A percentile compares a stretch with the other conserved stretches of the same genome.
phyloP scores from a whole-genome alignment of 2,888 invertebrate genomes.

The Drosophila anceps region DNA sequence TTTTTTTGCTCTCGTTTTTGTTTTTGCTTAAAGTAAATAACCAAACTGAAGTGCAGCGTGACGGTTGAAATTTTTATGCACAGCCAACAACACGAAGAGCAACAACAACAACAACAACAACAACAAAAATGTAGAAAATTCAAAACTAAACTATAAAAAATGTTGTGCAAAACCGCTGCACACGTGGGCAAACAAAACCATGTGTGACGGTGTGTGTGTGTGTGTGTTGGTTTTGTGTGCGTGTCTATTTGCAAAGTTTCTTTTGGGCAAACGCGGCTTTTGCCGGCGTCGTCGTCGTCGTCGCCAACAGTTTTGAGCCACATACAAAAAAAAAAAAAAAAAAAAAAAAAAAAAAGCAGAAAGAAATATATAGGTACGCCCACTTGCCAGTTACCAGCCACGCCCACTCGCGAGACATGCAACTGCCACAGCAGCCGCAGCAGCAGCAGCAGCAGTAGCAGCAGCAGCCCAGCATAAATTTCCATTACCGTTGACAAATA shows the following conservation, averaged over 20 bases:
- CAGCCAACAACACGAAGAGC: constrained; percentile 32
- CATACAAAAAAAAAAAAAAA: constrained; percentile 16
- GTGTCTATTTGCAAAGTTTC: constrained; percentile 56
- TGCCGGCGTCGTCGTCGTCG: constrained; percentile 26
- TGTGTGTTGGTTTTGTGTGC: constrained; percentile 20
- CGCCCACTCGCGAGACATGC: constrained; percentile 38
- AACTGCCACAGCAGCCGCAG: constrained; percentile 22
- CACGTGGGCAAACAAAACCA: constrained; percentile 48
- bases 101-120: background rate
- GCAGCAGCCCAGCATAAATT: constrained; percentile 78
- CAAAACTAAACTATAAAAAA: constrained; percentile 46
- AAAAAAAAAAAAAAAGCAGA: constrained; percentile 13
- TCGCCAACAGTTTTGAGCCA: constrained; percentile 50
- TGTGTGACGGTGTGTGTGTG: constrained; percentile 24
- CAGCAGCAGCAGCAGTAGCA: constrained; percentile 13
- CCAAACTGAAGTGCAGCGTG: constrained; percentile 54
- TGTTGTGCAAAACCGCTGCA: constrained; percentile 47
- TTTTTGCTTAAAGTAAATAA: constrained; percentile 57
- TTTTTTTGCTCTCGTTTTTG: constrained; percentile 11
- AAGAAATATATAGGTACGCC: constrained; percentile 40
- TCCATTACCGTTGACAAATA: constrained; percentile 83
- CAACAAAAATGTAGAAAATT: constrained; percentile 31
- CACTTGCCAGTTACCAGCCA: constrained; percentile 17
- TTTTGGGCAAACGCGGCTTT: constrained; percentile 54
- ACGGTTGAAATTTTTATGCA: constrained; percentile 61